These are phyloP conservation scores for Nyctalus aviator DNA, from an alignment of 2,797 vertebrate genomes.

Conservation along the genomic window DNA sequence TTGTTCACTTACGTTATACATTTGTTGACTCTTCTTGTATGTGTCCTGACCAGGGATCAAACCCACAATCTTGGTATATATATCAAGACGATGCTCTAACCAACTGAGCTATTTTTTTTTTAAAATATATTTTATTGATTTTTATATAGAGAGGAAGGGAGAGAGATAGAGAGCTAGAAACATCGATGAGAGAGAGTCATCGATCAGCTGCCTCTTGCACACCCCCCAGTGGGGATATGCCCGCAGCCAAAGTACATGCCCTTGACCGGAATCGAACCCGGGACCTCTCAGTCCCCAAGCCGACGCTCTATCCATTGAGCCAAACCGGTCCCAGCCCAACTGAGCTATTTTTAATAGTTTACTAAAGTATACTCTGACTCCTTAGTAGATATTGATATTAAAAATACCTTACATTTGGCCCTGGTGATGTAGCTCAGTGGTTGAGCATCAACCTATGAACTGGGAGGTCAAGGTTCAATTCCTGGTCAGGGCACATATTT, in stretches of 20 bases:
- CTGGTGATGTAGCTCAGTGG: neutral
- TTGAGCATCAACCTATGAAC: neutral
- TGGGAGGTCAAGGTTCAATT: neutral
- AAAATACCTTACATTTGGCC: neutral
- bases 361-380: conserved; percentile 17
- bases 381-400: conserved; percentile 15
- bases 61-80: neutral
- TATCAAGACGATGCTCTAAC: neutral
- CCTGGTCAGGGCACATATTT: neutral
- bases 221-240: no score
- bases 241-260: no score
- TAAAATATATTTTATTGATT: no score
- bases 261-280: no score
- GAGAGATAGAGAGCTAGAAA: no score
- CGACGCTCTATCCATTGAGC: no score
- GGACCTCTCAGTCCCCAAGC: no score
- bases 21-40: neutral
- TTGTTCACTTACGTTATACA: neutral
- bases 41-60: neutral
- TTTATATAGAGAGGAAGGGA: no score
- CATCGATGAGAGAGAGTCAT: no score
- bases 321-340: no score
- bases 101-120: neutral
- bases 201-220: no score
- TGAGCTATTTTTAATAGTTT: conserved; percentile 3